Evolutionary conservation across 2,888 invertebrate genomes (phyloP), one percentile per base, ranked within the genome.

Genomic region (Polietes domitor): DNA sequence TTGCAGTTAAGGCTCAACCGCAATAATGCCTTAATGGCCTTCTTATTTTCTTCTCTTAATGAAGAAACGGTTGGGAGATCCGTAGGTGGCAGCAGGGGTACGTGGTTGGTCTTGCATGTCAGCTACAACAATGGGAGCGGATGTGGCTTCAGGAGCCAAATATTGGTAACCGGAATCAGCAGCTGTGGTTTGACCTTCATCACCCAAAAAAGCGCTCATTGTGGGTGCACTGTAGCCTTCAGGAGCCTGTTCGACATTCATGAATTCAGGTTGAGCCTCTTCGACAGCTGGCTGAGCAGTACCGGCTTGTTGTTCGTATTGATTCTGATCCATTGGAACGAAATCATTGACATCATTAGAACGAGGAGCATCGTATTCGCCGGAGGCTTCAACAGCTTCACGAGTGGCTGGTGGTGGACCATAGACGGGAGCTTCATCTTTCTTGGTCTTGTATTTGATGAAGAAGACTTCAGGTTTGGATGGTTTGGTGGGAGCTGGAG

Each of bases 401-500:
- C 32, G 85, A 1, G 86, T 87, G 6, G 87, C 87, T 58, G 89
- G 88, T 41, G 90, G 90, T 0, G 90, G 90, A 24, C 92, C 92
- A 80, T 88, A 88, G 71, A 92, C 91, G 17, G 90, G 90, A 1
- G 89, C 86, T 79, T 90, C 90, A 43, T 89, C 90, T 86, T 90
- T 91, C 88, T 90, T 90, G 78, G 92, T 91, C 93, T 94, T 90
- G 87, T 92, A 92, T 86, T 92, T 91, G 86, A 92, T 97, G 94
- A 97, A 97, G 94, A 96, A 97, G 79, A 97, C 97, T 93, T 97
- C 97, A 50, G 97, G 97, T 93, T 97, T 97, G 92, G 96, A 95
- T 82, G 97, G 97, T 90, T 96, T 96, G 41, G 97, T 96, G 50
- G 97, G 96, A 3, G 95, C 94, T 5, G 95, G 93, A 7, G 95